phyloP scores from a whole-genome alignment of 1,140 invertebrate species.

The Oncopodura yosiiana region DNA sequence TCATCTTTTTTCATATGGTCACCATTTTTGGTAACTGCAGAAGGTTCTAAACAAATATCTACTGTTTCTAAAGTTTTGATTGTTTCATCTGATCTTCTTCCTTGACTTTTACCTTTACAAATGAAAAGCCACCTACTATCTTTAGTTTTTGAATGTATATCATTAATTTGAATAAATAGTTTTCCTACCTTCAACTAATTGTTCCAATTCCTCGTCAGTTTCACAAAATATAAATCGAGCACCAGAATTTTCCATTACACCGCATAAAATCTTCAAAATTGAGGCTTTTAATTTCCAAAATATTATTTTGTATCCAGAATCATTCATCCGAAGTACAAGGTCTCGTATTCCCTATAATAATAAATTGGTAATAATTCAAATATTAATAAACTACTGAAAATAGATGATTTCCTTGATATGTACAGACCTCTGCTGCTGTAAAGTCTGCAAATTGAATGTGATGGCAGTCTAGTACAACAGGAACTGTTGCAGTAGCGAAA shows the following conservation, averaged over 20 bases:
- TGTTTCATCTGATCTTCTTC: neutral
- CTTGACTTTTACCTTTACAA: constrained; percentile 4
- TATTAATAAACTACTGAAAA: neutral
- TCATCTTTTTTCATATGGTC: neutral
- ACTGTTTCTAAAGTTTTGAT: neutral
- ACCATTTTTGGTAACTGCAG: neutral
- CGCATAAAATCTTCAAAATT: constrained; percentile 16
- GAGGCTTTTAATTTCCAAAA: constrained; percentile 30
- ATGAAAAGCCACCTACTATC: constrained; percentile 9
- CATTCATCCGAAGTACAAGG: constrained; percentile 15
- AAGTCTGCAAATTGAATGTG: constrained; percentile 39
- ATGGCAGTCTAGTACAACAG: constrained; percentile 63
- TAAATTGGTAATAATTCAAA: neutral
- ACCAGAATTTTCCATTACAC: constrained; percentile 17
- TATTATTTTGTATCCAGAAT: constrained; percentile 13
- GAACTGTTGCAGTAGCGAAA: constrained; percentile 39
- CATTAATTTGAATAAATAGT: too few species aligned
- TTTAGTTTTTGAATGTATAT: neutral
- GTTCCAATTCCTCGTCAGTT: constrained; percentile 21
- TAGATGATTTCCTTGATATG: neutral
- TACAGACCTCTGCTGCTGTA: constrained; percentile 35
- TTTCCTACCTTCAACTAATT: constrained; percentile 18
- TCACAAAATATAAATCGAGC: constrained; percentile 22
- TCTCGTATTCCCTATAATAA: constrained; percentile 18
- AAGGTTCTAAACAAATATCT: neutral